phyloP scores from a whole-genome alignment of 2,797 vertebrate species.

The Bradypus variegatus region DNA sequence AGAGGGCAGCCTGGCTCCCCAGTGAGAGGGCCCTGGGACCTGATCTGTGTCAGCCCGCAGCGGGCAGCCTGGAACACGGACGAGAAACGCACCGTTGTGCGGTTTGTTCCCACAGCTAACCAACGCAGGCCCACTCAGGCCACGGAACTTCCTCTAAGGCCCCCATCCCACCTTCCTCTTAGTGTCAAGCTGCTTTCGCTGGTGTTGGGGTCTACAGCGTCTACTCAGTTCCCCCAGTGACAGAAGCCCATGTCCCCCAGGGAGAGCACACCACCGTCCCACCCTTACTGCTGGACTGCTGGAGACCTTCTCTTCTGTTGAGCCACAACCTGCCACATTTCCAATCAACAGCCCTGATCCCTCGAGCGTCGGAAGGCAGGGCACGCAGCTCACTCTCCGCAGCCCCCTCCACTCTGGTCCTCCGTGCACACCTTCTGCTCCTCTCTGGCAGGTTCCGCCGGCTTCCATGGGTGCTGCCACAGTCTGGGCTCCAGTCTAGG shows the following conservation, averaged over 20 bases:
- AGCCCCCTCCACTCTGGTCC: neutral
- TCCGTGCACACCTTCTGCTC: neutral
- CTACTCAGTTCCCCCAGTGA: too few relatives aligned
- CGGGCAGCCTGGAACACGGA: neutral
- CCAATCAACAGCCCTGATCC: neutral
- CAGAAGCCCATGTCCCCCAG: rapidly evolving
- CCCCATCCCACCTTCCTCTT: rapidly evolving
- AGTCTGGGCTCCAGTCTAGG: neutral
- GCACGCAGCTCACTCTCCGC: neutral
- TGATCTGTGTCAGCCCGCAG: neutral
- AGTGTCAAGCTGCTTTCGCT: too few relatives aligned
- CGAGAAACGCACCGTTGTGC: rapidly evolving
- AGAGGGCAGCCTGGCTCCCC: neutral
- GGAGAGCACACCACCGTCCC: neutral
- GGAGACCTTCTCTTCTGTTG: too few relatives aligned
- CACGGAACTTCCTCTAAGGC: neutral
- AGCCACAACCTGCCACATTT: neutral
- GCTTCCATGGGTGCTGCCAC: neutral
- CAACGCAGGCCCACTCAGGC: neutral
- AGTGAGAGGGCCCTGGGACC: neutral
- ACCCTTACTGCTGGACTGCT: rapidly evolving
- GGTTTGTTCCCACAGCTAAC: too few relatives aligned
- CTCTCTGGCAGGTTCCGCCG: rapidly evolving
- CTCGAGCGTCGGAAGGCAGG: rapidly evolving
- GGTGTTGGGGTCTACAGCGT: neutral